Evolutionary conservation across 2,888 invertebrate genomes (phyloP).

Genomic region (Dryococelus australis): DNA sequence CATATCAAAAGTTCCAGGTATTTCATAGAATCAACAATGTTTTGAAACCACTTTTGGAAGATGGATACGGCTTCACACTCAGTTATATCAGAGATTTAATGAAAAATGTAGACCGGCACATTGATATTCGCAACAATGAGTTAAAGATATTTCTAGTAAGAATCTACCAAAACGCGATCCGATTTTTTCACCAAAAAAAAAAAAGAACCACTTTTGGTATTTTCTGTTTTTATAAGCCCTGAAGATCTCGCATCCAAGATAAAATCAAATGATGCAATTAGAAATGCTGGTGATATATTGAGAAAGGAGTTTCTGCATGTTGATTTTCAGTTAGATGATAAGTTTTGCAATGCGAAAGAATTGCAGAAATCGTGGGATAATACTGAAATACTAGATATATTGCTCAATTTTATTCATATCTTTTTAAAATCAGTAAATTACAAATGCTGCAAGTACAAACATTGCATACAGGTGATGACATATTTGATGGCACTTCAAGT

Average conservation of each 20-base stretch:
- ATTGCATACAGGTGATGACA: no score
- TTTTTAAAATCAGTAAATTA: no score
- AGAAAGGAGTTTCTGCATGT: no score
- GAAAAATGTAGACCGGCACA: background rate
- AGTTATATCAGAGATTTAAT: background rate
- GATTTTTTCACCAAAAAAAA: slow-evolving; percentile 5
- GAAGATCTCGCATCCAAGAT: background rate
- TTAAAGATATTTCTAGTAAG: slow-evolving; percentile 6
- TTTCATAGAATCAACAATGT: background rate
- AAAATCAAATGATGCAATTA: background rate
- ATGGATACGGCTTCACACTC: background rate
- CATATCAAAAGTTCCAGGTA: no score
- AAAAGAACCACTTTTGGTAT: background rate
- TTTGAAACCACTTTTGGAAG: background rate
- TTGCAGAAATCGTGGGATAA: no score
- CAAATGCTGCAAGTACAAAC: no score
- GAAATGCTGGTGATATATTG: no score
- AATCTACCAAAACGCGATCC: slow-evolving; percentile 3
- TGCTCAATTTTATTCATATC: no score
- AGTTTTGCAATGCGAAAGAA: no score
- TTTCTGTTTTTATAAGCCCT: background rate
- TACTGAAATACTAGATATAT: no score
- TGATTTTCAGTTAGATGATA: no score
- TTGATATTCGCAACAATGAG: slow-evolving; percentile 12
- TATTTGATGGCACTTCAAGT: no score